A percentile compares a stretch with the other conserved stretches of the same genome.
These are phyloP conservation scores for Polyommatus iphigenia DNA, from an alignment of 2,888 invertebrate species.

Conservation along the genomic window DNA sequence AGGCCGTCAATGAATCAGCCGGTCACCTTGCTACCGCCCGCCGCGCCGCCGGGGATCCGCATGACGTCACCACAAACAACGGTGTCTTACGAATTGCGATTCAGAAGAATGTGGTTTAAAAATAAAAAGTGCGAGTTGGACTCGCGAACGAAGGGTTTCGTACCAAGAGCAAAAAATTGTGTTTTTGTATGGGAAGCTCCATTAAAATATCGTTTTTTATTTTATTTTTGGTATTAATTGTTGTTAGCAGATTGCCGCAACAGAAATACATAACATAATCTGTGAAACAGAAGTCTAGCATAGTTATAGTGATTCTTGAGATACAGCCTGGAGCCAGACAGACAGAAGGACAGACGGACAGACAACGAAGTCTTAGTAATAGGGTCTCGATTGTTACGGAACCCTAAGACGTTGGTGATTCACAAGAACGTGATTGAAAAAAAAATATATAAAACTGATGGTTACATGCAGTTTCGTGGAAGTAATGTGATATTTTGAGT, in stretches of 20 bases:
- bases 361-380: no score
- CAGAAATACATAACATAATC: no score
- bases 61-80: not conserved
- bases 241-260: not conserved
- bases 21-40: not conserved
- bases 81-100: not conserved
- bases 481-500: not conserved
- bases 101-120: not conserved
- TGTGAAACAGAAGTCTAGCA: no score
- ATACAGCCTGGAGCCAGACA: no score
- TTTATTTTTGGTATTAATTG: not conserved
- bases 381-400: no score
- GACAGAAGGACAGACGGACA: no score
- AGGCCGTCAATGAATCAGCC: constrained; percentile 9
- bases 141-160: not conserved
- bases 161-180: not conserved
- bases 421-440: no score
- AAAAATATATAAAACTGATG: no score
- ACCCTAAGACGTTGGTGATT: no score
- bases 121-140: not conserved
- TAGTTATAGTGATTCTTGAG: no score
- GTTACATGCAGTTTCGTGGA: not conserved
- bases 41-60: not conserved
- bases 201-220: not conserved
- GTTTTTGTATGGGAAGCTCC: not conserved